Percentiles rank a stretch among this genome's conserved stretches.
Conservation (phyloP, 2,888 invertebrate genomes). For the Malthinus seriepunctatus region DNA sequence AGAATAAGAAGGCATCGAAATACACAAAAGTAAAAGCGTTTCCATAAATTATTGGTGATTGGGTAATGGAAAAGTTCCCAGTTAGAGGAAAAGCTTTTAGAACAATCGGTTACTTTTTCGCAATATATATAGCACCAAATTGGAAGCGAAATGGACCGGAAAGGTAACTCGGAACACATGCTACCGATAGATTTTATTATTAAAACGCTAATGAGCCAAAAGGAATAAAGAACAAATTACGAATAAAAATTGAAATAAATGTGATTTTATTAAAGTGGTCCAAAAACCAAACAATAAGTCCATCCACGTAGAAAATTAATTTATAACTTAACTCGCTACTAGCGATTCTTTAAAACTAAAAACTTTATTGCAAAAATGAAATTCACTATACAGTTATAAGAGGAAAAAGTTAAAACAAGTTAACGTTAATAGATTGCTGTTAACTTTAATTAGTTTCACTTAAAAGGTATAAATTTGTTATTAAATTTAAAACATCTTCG, state of each 20-base stretch:
- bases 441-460: too few relatives aligned
- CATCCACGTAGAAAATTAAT: slow-evolving; percentile 1
- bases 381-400: too few relatives aligned
- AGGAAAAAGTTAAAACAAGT: too few relatives aligned
- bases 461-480: too few relatives aligned
- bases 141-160: slow-evolving; percentile 29
- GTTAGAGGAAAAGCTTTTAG: slow-evolving; percentile 31
- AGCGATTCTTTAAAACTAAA: too few relatives aligned
- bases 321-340: background rate
- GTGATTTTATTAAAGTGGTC: slow-evolving; percentile 15
- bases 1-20: slow-evolving; percentile 17
- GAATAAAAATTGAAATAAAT: slow-evolving; percentile 13
- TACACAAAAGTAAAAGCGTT: slow-evolving; percentile 27
- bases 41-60: slow-evolving; percentile 32
- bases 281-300: slow-evolving; percentile 1
- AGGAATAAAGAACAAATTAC: slow-evolving; percentile 15
- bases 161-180: slow-evolving; percentile 29
- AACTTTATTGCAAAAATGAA: too few relatives aligned
- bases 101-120: slow-evolving; percentile 29
- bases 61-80: slow-evolving; percentile 32
- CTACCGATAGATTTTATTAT: slow-evolving; percentile 29
- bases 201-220: slow-evolving; percentile 25
- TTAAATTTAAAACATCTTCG: too few relatives aligned
- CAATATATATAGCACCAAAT: slow-evolving; percentile 28
- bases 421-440: too few relatives aligned